phyloP scores from a whole-genome alignment of 1,140 invertebrate species.

The Drosophila lacertosa region DNA sequence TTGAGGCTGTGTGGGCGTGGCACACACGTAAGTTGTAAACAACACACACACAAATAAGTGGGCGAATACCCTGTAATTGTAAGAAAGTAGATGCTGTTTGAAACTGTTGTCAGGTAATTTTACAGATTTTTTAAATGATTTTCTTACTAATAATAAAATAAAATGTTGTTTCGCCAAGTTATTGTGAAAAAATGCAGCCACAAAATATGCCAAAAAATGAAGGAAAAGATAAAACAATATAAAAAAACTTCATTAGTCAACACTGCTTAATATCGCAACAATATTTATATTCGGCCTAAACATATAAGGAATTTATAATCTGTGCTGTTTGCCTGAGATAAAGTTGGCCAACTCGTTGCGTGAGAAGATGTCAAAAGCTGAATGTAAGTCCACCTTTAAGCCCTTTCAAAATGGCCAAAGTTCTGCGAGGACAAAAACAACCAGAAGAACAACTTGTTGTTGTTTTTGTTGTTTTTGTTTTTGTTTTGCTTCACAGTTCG shows the following conservation, averaged over 20 bases:
- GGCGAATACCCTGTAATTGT: slow-evolving; percentile 30
- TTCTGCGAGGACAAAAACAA: slow-evolving; percentile 26
- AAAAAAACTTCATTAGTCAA: too few relatives aligned
- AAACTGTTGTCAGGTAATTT: too few relatives aligned
- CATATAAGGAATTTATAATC: too few relatives aligned
- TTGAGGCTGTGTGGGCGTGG: slow-evolving; percentile 16
- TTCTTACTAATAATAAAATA: too few relatives aligned
- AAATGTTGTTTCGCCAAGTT: too few relatives aligned
- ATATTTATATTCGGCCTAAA: too few relatives aligned
- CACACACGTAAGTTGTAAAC: slow-evolving; percentile 37
- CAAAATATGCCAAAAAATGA: too few relatives aligned
- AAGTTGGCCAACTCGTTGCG: slow-evolving; percentile 25
- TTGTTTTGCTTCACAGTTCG: slow-evolving; percentile 69
- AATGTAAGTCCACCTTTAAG: slow-evolving; percentile 58
- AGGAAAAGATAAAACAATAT: too few relatives aligned
- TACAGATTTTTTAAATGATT: too few relatives aligned
- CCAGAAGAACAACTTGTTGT: slow-evolving; percentile 17
- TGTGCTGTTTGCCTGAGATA: too few relatives aligned
- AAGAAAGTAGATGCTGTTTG: background rate
- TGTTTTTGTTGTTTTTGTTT: slow-evolving; percentile 28
- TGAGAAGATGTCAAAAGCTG: slow-evolving; percentile 15
- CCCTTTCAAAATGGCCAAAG: slow-evolving; percentile 68
- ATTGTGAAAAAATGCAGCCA: too few relatives aligned
- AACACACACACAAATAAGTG: slow-evolving; percentile 11
- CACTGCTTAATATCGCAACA: too few relatives aligned